Evolutionary conservation across 2,888 invertebrate species (phyloP), one percentile per base, ranked within the genome.

Genomic region (Hemaris fuciformis): DNA sequence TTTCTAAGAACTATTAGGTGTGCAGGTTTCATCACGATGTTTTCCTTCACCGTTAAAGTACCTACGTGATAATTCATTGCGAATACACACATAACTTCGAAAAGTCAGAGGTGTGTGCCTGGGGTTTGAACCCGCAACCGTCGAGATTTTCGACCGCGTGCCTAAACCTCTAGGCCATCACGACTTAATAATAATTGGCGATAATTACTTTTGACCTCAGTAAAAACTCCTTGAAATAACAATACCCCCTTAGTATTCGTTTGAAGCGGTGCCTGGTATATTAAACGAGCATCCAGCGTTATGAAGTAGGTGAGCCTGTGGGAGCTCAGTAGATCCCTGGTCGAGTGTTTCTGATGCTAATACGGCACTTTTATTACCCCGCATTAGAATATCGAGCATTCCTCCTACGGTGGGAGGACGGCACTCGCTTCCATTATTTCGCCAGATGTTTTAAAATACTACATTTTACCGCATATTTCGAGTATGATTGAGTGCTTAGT

Each of bases 381-480:
- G 75, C 81, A 85, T 86, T 85, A 84, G 86, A 86, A 86, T 86
- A 85, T 84, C 83, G 83, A 85, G 81, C 79, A 80, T 79, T 80
- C 78, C 67, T 66, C 75, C 73, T 6, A 76, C 73, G 76, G 38
- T n/a, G 13, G n/a, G n/a, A 38, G 4, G 73, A 70, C 71, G 72
- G 73, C 74, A 71, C 70, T 75, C 71, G 73, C 62, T 70, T 71
- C 70, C 74, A 84, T 84, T 84, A 80, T 70, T 81, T 81, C 82
- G 77, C 74, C 76, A 75, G 79, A 77, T 80, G 79, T 73, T 77
- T 66, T 57, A 57, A 38, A 48, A 43, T 53, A 53, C 31, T 53
- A 53, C 27, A 10, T 31, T 53, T 31, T 31, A 45, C 45, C 43
- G 43, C 18, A 43, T 43, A 31, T 38, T 38, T 38, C 3, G n/a